Evolutionary conservation across 2,113 vertebrate genomes (phyloP), one percentile per base, ranked within the genome.

Genomic region (Vulpes vulpes): DNA sequence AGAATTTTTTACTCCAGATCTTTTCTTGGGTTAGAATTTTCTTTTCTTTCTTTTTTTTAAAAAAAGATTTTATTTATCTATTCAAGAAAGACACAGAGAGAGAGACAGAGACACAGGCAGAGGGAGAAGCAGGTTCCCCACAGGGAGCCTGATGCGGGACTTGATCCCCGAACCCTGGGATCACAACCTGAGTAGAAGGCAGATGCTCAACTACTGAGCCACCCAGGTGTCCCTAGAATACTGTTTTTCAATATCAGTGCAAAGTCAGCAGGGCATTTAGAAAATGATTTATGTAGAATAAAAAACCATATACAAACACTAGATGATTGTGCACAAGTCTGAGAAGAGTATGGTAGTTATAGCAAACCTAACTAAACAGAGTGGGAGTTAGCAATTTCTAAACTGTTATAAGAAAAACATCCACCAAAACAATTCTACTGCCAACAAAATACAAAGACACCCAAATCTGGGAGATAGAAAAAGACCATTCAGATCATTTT

Each of bases 1-100:
- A 91, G n/a, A 96, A 94, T 35, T 96, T 78, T 86, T 89, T 86
- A 82, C n/a, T 49, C 27, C 19, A 62, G 30, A 64, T 4, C 8
- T 81, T 91, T 89, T 15, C 76, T 94, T 94, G 57, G 57, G 35
- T 80, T 43, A 74, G 57, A 94, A 91, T 59, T 43, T 43, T 43
- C 43, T 7, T 43, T 43, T 43, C 5, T 43, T 43, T 43, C 38
- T 43, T 43, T 43, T 43, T 43, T 43, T 43, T 7, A 1, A 7
- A 43, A 43, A 43, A 43, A 43, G 6, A 43, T 43, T 43, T 43
- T 43, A 43, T 43, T 43, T 43, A 43, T 43, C 43, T 43, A 43
- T 43, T 43, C 43, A 43, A 43, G 43, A 43, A 43, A 43, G 43
- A 43, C 7, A 43, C 6, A 43, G 6, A 43, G 43, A 43, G 43